These are phyloP conservation scores for Sebastiscus tertius DNA, from an alignment of 2,797 vertebrate genomes.

Conservation along the genomic window DNA sequence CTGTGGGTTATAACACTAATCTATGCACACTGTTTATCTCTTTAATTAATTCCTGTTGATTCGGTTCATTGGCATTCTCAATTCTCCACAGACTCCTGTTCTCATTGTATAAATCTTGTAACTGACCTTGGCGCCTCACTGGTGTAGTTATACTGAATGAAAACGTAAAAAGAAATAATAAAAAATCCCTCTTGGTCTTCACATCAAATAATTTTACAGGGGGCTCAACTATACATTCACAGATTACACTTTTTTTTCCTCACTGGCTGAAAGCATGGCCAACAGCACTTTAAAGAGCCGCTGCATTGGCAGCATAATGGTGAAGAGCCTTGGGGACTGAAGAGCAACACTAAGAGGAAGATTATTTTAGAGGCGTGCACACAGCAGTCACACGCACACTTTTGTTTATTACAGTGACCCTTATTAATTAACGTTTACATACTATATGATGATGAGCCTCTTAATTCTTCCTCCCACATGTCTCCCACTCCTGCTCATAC, in stretches of 20 bases:
- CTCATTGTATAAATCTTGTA: background rate
- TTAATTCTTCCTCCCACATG: background rate
- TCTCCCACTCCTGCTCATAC: background rate
- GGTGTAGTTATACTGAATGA: background rate
- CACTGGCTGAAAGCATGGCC: background rate
- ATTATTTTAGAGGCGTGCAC: background rate
- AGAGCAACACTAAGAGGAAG: background rate
- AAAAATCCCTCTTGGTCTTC: background rate
- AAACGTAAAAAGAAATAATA: background rate
- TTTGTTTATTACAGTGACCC: background rate
- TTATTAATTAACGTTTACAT: conserved; percentile 14
- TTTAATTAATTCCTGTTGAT: conserved; percentile 26
- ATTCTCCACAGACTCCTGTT: conserved; percentile 1
- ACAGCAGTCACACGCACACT: background rate
- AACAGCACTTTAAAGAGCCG: background rate
- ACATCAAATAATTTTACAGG: background rate
- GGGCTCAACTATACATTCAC: background rate
- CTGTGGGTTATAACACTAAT: conserved; percentile 18
- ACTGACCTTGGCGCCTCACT: background rate
- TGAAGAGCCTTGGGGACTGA: background rate
- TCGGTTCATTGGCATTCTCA: background rate
- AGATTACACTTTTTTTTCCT: background rate
- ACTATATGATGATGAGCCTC: background rate
- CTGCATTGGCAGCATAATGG: background rate
- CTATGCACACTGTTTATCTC: conserved; percentile 9